These are phyloP conservation scores for Lasioglossum pauxillum DNA, from an alignment of 2,888 invertebrate species.

Conservation along the genomic window DNA sequence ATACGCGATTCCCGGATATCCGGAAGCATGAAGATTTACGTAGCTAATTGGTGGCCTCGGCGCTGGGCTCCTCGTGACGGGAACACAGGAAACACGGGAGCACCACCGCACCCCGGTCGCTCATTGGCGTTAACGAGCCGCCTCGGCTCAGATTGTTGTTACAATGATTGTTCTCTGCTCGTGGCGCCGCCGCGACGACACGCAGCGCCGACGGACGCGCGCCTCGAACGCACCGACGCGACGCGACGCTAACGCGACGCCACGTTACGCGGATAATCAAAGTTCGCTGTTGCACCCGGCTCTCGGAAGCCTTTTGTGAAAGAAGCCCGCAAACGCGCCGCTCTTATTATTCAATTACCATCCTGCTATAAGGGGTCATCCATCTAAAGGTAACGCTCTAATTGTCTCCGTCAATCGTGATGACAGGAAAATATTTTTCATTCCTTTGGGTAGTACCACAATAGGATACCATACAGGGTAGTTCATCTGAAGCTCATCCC, in stretches of 20 bases:
- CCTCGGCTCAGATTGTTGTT: conserved; percentile 33
- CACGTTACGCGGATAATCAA: conserved; percentile 22
- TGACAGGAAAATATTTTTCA: not conserved
- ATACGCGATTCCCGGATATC: conserved; percentile 55
- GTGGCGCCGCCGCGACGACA: not conserved
- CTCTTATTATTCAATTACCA: conserved; percentile 44
- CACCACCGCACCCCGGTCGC: conserved; percentile 7
- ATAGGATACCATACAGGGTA: not conserved
- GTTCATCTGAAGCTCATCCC: no score
- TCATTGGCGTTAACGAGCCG: conserved; percentile 50
- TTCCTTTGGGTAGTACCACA: not conserved
- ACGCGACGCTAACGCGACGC: not conserved
- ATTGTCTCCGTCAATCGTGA: no score
- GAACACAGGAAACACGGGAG: conserved; percentile 15
- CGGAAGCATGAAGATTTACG: conserved; percentile 66
- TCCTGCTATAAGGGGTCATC: not conserved
- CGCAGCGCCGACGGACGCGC: not conserved
- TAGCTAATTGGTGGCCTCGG: conserved; percentile 57
- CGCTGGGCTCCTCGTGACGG: conserved; percentile 33
- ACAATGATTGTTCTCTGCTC: conserved; percentile 36
- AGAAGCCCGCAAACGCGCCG: conserved; percentile 29
- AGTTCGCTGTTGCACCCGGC: not conserved
- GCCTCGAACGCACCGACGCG: not conserved
- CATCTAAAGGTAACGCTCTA: not conserved
- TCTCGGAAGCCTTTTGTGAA: conserved; percentile 33